A percentile compares a stretch with the other conserved stretches of the same genome.
Evolutionary conservation across 2,113 vertebrate species (phyloP).

Genomic region (Theristicus caerulescens): DNA sequence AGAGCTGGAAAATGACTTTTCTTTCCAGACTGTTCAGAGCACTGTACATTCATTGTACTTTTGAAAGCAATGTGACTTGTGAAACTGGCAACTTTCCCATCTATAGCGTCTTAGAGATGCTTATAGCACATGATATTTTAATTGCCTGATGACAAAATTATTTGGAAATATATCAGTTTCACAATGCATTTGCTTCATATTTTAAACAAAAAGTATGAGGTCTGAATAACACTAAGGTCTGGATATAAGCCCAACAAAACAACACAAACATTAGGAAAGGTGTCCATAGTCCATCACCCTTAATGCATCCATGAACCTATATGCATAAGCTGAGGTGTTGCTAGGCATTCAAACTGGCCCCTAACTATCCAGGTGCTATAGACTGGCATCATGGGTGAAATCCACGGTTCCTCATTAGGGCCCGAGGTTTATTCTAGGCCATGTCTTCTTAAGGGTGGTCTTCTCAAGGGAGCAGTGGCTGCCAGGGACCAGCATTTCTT

Average conservation of each 20-base stretch:
- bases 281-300: background rate
- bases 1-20: constrained; percentile 43
- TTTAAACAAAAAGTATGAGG: background rate
- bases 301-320: background rate
- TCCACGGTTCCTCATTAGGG: background rate
- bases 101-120: background rate
- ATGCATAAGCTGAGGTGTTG: background rate
- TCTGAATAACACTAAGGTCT: background rate
- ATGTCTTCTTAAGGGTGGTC: background rate
- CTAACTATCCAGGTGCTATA: background rate
- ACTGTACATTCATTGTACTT: constrained; percentile 58
- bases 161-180: constrained; percentile 7
- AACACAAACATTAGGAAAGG: background rate
- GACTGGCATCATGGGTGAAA: background rate
- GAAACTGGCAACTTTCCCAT: constrained; percentile 38
- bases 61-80: constrained; percentile 19
- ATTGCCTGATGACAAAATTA: constrained; percentile 25
- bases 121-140: constrained; percentile 45
- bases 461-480: background rate
- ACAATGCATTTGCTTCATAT: background rate
- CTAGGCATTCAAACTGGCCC: background rate
- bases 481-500: background rate
- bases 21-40: constrained; percentile 42
- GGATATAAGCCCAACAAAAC: background rate
- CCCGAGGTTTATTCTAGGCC: background rate